phyloP scores from a whole-genome alignment of 2,888 invertebrate species.

The Chaitophorus viminalis region DNA sequence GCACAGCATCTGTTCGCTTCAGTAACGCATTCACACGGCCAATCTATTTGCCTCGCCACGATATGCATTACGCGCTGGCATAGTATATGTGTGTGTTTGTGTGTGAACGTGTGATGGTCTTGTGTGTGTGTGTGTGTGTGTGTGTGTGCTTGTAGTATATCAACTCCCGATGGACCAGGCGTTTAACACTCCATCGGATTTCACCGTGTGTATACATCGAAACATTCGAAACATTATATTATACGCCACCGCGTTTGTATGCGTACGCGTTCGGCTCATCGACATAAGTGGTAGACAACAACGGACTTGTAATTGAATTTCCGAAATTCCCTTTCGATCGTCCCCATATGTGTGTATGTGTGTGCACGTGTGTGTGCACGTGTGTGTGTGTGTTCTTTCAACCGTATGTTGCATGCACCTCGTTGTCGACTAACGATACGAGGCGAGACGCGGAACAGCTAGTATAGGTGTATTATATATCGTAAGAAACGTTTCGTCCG shows the following conservation, averaged over 20 bases:
- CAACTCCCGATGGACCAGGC: constrained; percentile 52
- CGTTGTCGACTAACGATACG: constrained; percentile 28
- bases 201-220: constrained; percentile 8
- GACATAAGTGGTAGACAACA: constrained; percentile 58
- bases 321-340: constrained; percentile 46
- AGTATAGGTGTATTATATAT: too few species aligned
- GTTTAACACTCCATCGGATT: constrained; percentile 61
- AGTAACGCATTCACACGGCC: constrained; percentile 32
- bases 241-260: not conserved
- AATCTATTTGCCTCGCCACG: constrained; percentile 38
- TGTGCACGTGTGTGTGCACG: too few species aligned
- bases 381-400: too few species aligned
- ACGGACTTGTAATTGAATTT: constrained; percentile 55
- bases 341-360: constrained; percentile 13
- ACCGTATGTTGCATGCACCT: constrained; percentile 63
- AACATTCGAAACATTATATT: not conserved
- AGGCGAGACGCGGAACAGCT: not conserved
- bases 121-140: not conserved
- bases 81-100: too few species aligned
- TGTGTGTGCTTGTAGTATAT: constrained; percentile 14
- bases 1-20: constrained; percentile 29
- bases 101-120: not conserved
- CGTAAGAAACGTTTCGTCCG: too few species aligned
- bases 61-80: not conserved
- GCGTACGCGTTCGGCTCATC: constrained; percentile 34